These are phyloP conservation scores for Alosa sapidissima DNA, from an alignment of 2,797 vertebrate species.

Conservation along the genomic window DNA sequence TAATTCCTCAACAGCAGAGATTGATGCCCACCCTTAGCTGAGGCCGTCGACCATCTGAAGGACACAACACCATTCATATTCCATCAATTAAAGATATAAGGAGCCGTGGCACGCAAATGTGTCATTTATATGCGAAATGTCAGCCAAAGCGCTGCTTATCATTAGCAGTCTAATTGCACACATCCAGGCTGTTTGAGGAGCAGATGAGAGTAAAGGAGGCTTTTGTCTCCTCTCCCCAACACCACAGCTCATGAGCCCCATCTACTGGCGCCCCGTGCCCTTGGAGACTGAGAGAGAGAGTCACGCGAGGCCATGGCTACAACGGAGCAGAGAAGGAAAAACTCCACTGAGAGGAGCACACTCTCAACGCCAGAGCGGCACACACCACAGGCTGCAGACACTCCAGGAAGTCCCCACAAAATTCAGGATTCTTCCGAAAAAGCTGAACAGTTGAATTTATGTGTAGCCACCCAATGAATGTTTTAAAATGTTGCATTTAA, in stretches of 20 bases:
- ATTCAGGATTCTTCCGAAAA: background rate
- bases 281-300: background rate
- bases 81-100: conserved; percentile 59
- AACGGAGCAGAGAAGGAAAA: background rate
- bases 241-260: conserved; percentile 55
- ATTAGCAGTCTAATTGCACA: conserved; percentile 61
- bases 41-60: conserved; percentile 38
- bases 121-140: conserved; percentile 63
- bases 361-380: background rate
- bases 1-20: conserved; percentile 42
- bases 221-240: conserved; percentile 5
- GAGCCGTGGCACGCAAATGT: conserved; percentile 56
- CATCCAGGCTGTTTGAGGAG: conserved; percentile 51
- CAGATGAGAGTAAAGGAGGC: conserved; percentile 47
- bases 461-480: background rate
- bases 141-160: conserved; percentile 57
- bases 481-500: background rate
- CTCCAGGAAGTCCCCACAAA: background rate
- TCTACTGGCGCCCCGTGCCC: conserved; percentile 53
- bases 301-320: background rate
- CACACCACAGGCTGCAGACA: background rate
- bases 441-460: background rate
- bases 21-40: conserved; percentile 11
- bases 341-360: background rate
- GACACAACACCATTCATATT: conserved; percentile 53